Evolutionary conservation across 2,888 invertebrate genomes (phyloP), one percentile per base, ranked within the genome.

Genomic region (Trichopria drosophilae): DNA sequence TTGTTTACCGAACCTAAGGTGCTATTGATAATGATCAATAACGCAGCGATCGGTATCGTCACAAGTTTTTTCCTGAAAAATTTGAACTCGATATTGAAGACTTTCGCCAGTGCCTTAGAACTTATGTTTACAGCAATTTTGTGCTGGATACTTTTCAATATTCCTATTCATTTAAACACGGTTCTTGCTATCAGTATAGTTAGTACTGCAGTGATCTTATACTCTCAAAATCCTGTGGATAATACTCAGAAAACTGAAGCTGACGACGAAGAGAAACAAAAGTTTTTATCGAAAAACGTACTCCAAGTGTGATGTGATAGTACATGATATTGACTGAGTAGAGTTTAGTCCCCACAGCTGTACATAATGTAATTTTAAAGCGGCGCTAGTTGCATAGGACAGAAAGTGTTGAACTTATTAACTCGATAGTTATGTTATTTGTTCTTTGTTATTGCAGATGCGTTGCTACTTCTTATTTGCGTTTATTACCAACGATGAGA

Each of bases 51-150:
- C 32, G 96, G 96, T 22, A 93, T 97, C 63, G 89, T 93, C 1
- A 95, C 95, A 0, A 93, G 93, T 75, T 90, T 96, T 74, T 96
- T 96, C 71, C 78, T 97, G 18, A 90, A 92, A 73, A 90, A 88
- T 64, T 81, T 96, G 65, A 96, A 96, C 75, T 95, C 95, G 0
- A 95, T 97, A 67, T 78, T 96, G 44, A 96, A 97, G 79, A 94
- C 93, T 0, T 96, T 95, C 76, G 96, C 96, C 1, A 92, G 93
- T 77, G 95, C 94, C 10, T 78, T 96, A 63, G 96, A 96, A 71
- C 77, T 96, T 23, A 80, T 94, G 44, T 88, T 96, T 66, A 95
- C 95, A 0, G 95, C 95, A 1, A 78, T 95, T 10, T 80, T 94
- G 1, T 91, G 93, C 65, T 92, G 89, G 80, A 71, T 92, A 39